Percentiles rank a stretch among this genome's conserved stretches.
Conservation (phyloP, 2,113 vertebrate genomes). For the Poicephalus meyeri region DNA sequence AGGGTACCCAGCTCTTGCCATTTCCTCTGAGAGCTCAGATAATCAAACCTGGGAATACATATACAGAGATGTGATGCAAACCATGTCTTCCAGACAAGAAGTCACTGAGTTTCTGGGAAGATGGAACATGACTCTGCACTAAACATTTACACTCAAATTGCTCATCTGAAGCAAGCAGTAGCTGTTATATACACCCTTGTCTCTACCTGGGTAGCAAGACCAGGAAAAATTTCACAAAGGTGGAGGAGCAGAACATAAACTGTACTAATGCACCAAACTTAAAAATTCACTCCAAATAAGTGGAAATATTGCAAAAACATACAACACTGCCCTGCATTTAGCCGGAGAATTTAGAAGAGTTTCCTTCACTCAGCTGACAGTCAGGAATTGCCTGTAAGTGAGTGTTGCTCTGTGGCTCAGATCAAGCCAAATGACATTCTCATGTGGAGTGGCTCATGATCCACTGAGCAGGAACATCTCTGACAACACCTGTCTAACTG, state of each 20-base stretch:
- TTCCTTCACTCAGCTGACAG: background rate
- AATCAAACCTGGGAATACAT: conserved; percentile 24
- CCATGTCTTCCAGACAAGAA: background rate
- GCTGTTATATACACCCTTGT: background rate
- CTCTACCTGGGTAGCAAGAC: background rate
- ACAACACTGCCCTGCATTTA: background rate
- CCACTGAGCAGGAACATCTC: background rate
- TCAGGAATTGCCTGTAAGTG: background rate
- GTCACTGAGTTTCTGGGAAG: background rate
- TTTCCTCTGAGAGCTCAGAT: conserved; percentile 25
- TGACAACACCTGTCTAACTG: background rate
- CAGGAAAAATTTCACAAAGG: background rate
- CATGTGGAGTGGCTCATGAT: background rate
- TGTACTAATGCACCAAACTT: background rate
- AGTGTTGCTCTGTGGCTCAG: background rate
- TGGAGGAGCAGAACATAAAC: background rate
- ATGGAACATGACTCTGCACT: conserved; percentile 13
- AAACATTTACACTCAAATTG: background rate
- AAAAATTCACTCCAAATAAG: background rate
- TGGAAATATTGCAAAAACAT: background rate
- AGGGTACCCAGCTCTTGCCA: conserved; percentile 22
- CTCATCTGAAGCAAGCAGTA: conserved; percentile 8
- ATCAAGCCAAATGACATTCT: accelerated
- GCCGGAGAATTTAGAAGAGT: background rate
- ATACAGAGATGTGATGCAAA: background rate